phyloP scores from a whole-genome alignment of 2,888 invertebrate genomes.

The Schizaphis graminum region DNA sequence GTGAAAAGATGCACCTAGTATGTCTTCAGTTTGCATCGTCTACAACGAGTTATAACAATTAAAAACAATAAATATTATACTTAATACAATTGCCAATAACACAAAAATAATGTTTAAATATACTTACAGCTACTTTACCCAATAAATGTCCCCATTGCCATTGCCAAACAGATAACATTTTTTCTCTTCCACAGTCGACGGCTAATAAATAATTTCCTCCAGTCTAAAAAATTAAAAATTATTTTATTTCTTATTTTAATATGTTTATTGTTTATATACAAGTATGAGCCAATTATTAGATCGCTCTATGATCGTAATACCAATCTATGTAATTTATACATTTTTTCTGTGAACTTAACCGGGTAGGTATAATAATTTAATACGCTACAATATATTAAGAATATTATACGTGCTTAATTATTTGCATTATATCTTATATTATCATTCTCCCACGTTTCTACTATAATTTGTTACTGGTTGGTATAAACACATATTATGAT shows the following conservation, averaged over 20 bases:
- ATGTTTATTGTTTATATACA: background rate
- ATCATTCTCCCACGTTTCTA: background rate
- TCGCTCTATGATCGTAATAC: background rate
- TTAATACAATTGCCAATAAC: background rate
- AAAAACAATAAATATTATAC: background rate
- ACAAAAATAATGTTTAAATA: slow-evolving; percentile 63
- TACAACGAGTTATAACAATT: slow-evolving; percentile 70
- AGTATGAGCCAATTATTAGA: background rate
- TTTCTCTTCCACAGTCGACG: slow-evolving; percentile 89
- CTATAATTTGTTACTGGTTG: background rate
- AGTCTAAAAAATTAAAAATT: slow-evolving; percentile 75
- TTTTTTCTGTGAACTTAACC: background rate
- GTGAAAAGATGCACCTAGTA: slow-evolving; percentile 91
- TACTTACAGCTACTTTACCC: slow-evolving; percentile 91
- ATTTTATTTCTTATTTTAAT: background rate
- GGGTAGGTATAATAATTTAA: background rate
- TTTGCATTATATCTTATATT: background rate
- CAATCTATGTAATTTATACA: background rate
- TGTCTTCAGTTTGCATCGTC: slow-evolving; percentile 91
- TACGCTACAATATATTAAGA: too few species aligned
- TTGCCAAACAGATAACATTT: slow-evolving; percentile 93
- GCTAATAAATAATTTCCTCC: slow-evolving; percentile 91
- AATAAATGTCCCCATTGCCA: slow-evolving; percentile 95
- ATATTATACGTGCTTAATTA: background rate
- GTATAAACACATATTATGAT: background rate